phyloP scores from a whole-genome alignment of 2,888 invertebrate genomes.

The Cyclophora albipunctata region DNA sequence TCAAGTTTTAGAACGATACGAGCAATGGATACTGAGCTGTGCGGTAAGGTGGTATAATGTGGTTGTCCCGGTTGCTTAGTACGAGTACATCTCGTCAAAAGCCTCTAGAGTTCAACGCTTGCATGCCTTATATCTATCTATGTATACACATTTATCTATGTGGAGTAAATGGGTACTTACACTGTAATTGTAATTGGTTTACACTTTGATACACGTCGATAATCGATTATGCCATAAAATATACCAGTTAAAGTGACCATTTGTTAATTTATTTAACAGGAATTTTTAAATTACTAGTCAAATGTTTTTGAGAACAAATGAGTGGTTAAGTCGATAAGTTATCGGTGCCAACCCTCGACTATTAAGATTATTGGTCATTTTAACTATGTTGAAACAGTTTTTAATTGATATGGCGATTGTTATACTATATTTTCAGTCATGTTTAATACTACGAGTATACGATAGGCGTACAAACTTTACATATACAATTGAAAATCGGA shows the following conservation, averaged over 20 bases:
- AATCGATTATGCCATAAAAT: constrained; percentile 11
- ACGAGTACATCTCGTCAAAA: constrained; percentile 25
- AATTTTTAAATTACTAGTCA: too few species aligned
- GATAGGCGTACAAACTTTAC: too few species aligned
- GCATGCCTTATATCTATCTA: constrained; percentile 20
- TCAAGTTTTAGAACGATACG: not conserved
- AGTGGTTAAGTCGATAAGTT: too few species aligned
- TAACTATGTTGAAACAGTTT: too few species aligned
- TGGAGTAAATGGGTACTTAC: constrained; percentile 25
- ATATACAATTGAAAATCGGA: too few species aligned
- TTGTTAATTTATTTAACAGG: not conserved
- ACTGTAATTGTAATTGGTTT: constrained; percentile 23
- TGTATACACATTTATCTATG: constrained; percentile 31
- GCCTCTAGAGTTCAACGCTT: constrained; percentile 65
- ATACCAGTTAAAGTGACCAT: constrained; percentile 3
- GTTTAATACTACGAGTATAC: too few species aligned
- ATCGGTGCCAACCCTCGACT: too few species aligned
- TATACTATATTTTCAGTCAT: too few species aligned
- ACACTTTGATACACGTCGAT: constrained; percentile 23
- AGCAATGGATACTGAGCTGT: constrained; percentile 14
- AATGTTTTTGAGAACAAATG: too few species aligned
- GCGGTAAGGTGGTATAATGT: constrained; percentile 4
- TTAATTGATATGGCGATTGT: too few species aligned
- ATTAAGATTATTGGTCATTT: too few species aligned
- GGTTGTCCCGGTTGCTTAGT: constrained; percentile 12